Percentiles rank a stretch among this genome's conserved stretches.
These are phyloP conservation scores for Petrocephalus sullivani DNA, from an alignment of 2,797 vertebrate species.

Conservation along the genomic window DNA sequence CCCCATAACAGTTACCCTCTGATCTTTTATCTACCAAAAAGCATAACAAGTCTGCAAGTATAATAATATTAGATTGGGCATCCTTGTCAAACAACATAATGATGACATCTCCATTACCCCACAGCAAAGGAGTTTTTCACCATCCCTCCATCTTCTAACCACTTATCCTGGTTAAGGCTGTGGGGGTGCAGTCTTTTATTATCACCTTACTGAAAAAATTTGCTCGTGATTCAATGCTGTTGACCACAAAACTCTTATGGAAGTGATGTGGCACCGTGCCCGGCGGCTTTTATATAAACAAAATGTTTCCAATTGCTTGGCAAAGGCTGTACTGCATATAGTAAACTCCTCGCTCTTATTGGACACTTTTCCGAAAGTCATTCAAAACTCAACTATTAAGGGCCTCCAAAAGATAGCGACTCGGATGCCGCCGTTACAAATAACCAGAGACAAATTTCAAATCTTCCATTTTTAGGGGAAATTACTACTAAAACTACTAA, in stretches of 20 bases:
- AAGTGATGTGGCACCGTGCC: background rate
- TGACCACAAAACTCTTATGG: background rate
- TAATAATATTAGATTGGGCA: background rate
- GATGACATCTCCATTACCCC: background rate
- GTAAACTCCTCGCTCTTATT: background rate
- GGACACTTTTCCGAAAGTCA: background rate
- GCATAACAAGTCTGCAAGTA: background rate
- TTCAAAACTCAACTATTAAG: background rate
- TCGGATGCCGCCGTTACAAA: background rate
- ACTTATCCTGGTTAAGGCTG: background rate
- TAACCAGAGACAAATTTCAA: background rate
- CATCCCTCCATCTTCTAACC: background rate
- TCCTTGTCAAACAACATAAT: background rate
- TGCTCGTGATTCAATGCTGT: background rate
- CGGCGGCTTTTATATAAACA: background rate
- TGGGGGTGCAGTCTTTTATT: background rate
- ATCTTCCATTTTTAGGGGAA: background rate
- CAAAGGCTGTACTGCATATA: background rate
- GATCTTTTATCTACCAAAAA: background rate
- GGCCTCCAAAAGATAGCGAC: background rate
- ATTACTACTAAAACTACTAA: background rate
- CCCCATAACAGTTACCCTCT: background rate
- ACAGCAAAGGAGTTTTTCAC: background rate
- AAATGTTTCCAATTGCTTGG: background rate
- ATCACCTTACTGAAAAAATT: background rate